Conservation (phyloP, 2,797 vertebrate genomes). For the Molossus molossus region DNA sequence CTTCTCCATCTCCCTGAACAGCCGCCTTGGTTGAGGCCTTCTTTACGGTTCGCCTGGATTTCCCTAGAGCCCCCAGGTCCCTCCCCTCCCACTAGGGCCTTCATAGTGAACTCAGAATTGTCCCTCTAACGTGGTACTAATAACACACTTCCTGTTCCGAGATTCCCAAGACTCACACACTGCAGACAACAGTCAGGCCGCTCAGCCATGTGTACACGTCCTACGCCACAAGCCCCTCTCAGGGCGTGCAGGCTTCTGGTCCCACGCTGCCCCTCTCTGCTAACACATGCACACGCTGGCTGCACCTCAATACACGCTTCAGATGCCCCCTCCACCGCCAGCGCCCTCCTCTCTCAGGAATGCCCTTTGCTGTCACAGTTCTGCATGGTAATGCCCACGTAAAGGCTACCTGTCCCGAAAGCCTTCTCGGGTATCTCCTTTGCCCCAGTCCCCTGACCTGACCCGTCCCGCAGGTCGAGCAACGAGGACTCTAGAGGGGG, state of each 20-base stretch:
- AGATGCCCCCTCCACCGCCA: neutral
- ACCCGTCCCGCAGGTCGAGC: no score
- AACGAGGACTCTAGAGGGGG: no score
- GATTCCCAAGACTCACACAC: neutral
- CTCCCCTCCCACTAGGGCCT: neutral
- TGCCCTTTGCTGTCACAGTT: neutral
- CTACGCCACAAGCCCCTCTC: neutral
- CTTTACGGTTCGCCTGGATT: neutral
- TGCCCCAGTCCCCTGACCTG: neutral
- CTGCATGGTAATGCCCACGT: neutral
- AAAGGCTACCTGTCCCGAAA: neutral
- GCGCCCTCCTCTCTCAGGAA: neutral
- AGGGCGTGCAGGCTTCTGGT: neutral
- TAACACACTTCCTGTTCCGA: neutral
- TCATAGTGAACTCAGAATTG: neutral
- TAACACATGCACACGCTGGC: neutral
- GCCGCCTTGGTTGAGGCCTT: neutral
- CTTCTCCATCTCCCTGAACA: neutral
- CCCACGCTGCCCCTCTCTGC: neutral
- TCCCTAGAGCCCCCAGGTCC: fast-evolving
- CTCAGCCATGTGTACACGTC: neutral
- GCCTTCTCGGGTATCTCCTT: neutral
- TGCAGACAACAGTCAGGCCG: neutral
- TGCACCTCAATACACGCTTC: neutral
- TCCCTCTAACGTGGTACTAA: neutral